Percentiles rank a stretch among this genome's conserved stretches.
phyloP scores from a whole-genome alignment of 1,140 invertebrate genomes.

The Dinothrombium tinctorium region DNA sequence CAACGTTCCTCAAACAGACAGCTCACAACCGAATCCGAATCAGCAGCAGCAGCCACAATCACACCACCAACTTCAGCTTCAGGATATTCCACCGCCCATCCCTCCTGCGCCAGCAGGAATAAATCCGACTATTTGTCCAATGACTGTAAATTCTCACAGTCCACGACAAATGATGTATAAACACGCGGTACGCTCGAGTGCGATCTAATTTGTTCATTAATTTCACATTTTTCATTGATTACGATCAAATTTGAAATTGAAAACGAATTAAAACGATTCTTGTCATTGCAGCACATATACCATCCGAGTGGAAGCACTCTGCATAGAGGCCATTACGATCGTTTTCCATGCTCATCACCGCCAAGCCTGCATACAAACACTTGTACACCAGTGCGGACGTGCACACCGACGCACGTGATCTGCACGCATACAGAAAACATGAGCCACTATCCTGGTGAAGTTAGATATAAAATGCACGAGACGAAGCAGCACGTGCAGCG shows the following conservation, averaged over 20 bases:
- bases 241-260: not conserved
- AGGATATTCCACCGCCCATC: not conserved
- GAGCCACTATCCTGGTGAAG: slow-evolving; percentile 1
- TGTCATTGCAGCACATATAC: slow-evolving; percentile 1
- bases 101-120: slow-evolving; percentile 1
- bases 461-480: not conserved
- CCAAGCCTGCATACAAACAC: not conserved
- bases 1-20: no score
- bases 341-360: slow-evolving; percentile 1
- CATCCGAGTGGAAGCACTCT: slow-evolving; percentile 1
- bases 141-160: not conserved
- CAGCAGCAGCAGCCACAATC: not conserved
- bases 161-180: slow-evolving; percentile 3
- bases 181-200: not conserved
- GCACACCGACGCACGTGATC: not conserved
- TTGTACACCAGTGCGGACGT: slow-evolving; percentile 1
- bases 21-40: no score
- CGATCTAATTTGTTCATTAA: not conserved
- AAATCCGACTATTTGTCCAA: slow-evolving; percentile 3
- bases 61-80: not conserved
- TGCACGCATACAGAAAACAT: slow-evolving; percentile 1
- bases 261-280: not conserved
- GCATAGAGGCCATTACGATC: slow-evolving; percentile 2
- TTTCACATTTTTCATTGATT: not conserved
- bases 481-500: not conserved